These are phyloP conservation scores for Cherax destructor DNA, from an alignment of 1,140 invertebrate genomes.

Conservation along the genomic window DNA sequence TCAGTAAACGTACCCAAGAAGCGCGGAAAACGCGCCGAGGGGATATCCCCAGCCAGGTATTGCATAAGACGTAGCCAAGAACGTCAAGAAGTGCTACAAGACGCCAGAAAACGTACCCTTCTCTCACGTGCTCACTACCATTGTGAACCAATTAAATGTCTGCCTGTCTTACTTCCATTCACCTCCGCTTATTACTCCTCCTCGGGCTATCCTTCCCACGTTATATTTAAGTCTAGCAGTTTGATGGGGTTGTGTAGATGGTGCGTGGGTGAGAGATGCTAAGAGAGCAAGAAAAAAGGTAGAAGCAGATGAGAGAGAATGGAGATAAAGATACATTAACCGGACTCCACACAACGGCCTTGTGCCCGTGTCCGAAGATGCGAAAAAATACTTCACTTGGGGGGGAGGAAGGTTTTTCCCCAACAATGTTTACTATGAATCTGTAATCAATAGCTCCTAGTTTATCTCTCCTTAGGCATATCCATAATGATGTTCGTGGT, in stretches of 20 bases:
- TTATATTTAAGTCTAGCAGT: neutral
- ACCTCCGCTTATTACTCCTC: slow-evolving; percentile 32
- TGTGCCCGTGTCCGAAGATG: slow-evolving; percentile 47
- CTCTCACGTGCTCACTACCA: slow-evolving; percentile 46
- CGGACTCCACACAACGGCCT: slow-evolving; percentile 52
- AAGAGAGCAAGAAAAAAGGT: no score
- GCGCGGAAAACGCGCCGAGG: no score
- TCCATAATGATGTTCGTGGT: no score
- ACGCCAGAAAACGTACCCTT: slow-evolving; percentile 11
- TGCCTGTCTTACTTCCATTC: slow-evolving; percentile 23
- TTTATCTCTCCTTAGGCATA: neutral
- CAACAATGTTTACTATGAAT: neutral
- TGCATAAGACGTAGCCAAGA: neutral
- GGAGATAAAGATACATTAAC: neutral
- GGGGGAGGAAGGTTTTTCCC: slow-evolving; percentile 9
- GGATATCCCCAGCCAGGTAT: neutral
- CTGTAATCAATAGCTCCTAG: neutral
- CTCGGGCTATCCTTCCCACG: neutral
- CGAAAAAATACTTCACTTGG: slow-evolving; percentile 35
- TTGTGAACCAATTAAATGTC: slow-evolving; percentile 65
- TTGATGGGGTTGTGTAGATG: neutral
- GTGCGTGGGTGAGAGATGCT: neutral
- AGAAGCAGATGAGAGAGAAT: no score
- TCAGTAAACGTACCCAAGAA: no score
- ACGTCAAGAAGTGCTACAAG: neutral